These are phyloP conservation scores for Hypothenemus hampei DNA, from an alignment of 1,140 invertebrate species.

Conservation along the genomic window DNA sequence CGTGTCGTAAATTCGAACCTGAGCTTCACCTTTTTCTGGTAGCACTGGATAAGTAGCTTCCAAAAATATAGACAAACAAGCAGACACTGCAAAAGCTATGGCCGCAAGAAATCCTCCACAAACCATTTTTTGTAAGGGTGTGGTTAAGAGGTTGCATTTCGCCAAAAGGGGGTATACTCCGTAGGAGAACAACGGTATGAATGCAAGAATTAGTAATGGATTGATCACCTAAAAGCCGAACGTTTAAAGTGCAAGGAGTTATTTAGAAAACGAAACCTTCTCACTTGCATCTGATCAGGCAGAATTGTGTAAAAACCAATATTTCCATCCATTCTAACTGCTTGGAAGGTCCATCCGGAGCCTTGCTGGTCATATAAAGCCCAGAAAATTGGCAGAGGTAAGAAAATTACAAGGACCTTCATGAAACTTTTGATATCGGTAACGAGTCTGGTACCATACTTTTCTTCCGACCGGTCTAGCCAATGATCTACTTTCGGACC, in stretches of 20 bases:
- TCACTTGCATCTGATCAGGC: slow-evolving; percentile 80
- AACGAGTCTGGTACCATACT: slow-evolving; percentile 64
- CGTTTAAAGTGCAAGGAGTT: no score
- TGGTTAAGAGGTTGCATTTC: slow-evolving; percentile 55
- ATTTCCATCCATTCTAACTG: slow-evolving; percentile 81
- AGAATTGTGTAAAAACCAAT: slow-evolving; percentile 64
- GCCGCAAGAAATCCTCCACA: slow-evolving; percentile 80
- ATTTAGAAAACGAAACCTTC: neutral
- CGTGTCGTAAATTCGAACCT: slow-evolving; percentile 67
- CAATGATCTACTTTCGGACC: slow-evolving; percentile 57
- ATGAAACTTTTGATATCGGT: slow-evolving; percentile 71
- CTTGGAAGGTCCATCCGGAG: slow-evolving; percentile 93
- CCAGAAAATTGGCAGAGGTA: slow-evolving; percentile 88
- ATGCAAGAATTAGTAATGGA: slow-evolving; percentile 75
- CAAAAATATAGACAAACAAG: slow-evolving; percentile 41
- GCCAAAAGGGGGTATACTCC: slow-evolving; percentile 54
- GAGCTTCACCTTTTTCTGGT: slow-evolving; percentile 54
- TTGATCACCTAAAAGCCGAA: slow-evolving; percentile 59
- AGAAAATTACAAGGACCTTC: slow-evolving; percentile 68
- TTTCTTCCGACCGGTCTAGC: slow-evolving; percentile 75
- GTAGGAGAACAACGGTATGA: slow-evolving; percentile 85
- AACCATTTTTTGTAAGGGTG: slow-evolving; percentile 70
- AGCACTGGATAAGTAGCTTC: slow-evolving; percentile 63
- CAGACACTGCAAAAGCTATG: slow-evolving; percentile 82
- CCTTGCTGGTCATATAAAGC: slow-evolving; percentile 84